Evolutionary conservation across 2,113 vertebrate species (phyloP).

Genomic region (Thalassoma bifasciatum): DNA sequence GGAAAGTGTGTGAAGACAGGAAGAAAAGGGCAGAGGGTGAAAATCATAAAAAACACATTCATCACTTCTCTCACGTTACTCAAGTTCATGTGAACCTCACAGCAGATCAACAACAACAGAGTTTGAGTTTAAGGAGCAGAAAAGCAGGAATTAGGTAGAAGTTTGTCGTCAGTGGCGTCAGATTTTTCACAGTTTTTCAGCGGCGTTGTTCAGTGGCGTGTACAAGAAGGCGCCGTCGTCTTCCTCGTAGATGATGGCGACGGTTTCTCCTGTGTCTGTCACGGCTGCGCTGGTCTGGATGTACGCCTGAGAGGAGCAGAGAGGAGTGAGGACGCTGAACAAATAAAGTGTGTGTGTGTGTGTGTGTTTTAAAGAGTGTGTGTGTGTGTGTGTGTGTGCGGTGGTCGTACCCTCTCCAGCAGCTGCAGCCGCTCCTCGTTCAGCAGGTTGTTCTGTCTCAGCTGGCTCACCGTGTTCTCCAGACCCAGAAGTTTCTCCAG

Average conservation of each 20-base stretch:
- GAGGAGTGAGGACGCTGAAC: no score
- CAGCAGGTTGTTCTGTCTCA: constrained; percentile 78
- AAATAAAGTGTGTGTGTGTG: neutral
- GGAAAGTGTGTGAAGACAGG: constrained; percentile 4
- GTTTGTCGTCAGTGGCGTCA: constrained; percentile 13
- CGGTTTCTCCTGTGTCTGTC: constrained; percentile 60
- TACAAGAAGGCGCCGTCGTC: constrained; percentile 73
- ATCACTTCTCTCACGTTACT: constrained; percentile 5
- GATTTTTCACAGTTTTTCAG: constrained; percentile 26
- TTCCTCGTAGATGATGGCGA: constrained; percentile 83
- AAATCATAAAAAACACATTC: constrained; percentile 27
- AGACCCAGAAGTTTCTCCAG: constrained; percentile 82
- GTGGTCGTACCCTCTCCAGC: constrained; percentile 78
- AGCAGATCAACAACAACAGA: constrained; percentile 26
- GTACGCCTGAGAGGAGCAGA: constrained; percentile 74
- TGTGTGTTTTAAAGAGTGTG: no score
- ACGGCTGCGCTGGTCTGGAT: constrained; percentile 61
- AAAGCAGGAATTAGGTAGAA: neutral
- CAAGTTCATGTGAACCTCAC: constrained; percentile 45
- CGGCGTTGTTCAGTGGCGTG: constrained; percentile 34
- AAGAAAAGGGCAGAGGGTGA: no score
- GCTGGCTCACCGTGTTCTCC: constrained; percentile 82
- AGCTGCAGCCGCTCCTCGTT: constrained; percentile 77
- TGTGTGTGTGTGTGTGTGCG: no score
- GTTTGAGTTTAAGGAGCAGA: neutral